Evolutionary conservation across 37 sponge, comb jelly and placozoan species (phyloP).

Genomic region (Eunapius fragilis): DNA sequence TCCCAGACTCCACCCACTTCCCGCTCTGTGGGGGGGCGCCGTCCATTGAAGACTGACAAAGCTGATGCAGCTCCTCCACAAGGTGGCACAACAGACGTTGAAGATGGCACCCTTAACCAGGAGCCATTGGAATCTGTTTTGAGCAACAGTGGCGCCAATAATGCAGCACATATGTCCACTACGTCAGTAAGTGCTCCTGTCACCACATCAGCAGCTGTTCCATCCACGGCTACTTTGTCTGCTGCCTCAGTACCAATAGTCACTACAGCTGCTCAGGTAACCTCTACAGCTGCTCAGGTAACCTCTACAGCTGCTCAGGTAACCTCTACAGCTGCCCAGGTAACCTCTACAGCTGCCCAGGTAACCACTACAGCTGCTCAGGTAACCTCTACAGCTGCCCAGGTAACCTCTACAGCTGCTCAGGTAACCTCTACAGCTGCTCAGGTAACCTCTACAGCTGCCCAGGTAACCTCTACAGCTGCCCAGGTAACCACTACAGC

Average conservation of each 20-base stretch:
- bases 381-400: no score
- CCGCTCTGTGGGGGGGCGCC: not conserved
- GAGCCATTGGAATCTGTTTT: not conserved
- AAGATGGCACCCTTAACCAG: no score
- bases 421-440: not conserved
- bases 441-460: not conserved
- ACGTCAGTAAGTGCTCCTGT: not conserved
- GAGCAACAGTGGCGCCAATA: not conserved
- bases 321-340: no score
- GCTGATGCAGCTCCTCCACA: no score
- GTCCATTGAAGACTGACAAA: no score
- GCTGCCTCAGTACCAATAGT: no score
- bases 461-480: not conserved
- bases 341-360: no score
- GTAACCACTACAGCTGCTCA: no score
- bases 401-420: not conserved
- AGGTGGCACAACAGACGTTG: not conserved
- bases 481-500: not conserved
- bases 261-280: not conserved
- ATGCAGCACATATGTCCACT: not conserved
- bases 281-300: not conserved
- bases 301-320: no score
- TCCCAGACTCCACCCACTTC: not conserved
- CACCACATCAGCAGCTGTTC: not conserved
- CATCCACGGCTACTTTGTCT: no score